Evolutionary conservation across 2,888 invertebrate genomes (phyloP).

Genomic region (Ellobium chinense): DNA sequence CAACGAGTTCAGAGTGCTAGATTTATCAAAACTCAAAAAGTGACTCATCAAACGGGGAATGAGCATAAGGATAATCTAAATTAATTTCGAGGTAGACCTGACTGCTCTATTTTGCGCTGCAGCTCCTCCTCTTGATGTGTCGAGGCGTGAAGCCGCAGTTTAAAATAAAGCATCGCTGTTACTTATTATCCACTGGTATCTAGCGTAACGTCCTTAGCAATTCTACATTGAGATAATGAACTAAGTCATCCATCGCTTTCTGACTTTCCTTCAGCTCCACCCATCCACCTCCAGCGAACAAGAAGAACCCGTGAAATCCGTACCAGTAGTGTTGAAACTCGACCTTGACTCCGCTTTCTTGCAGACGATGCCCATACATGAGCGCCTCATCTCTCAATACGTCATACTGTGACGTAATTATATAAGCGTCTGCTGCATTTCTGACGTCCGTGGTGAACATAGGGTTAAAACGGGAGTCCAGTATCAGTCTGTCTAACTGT

Average conservation of each 20-base stretch:
- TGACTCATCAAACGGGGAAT: too few species aligned
- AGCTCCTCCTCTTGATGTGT: too few species aligned
- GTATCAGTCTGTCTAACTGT: constrained; percentile 53
- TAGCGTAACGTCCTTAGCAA: constrained; percentile 7
- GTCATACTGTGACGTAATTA: constrained; percentile 78
- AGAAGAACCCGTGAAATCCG: constrained; percentile 72
- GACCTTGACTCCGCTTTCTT: constrained; percentile 67
- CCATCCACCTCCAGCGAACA: constrained; percentile 63
- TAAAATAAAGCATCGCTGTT: too few species aligned
- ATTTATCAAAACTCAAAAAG: too few species aligned
- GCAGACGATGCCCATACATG: constrained; percentile 75
- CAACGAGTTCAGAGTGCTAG: too few species aligned
- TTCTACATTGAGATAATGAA: constrained; percentile 53
- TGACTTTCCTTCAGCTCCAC: constrained; percentile 59
- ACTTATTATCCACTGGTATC: too few species aligned
- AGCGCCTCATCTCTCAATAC: constrained; percentile 78
- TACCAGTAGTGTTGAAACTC: constrained; percentile 66
- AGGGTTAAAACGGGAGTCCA: constrained; percentile 72
- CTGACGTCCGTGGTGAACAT: constrained; percentile 71
- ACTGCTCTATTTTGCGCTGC: too few species aligned
- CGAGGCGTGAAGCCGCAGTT: too few species aligned
- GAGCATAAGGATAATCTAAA: too few species aligned
- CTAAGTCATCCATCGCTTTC: constrained; percentile 58
- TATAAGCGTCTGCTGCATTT: constrained; percentile 73
- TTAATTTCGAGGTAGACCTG: too few species aligned